Base-by-base conservation (phyloP, 2,797 vertebrate genomes). In the Pseudochromis fuscus region DNA sequence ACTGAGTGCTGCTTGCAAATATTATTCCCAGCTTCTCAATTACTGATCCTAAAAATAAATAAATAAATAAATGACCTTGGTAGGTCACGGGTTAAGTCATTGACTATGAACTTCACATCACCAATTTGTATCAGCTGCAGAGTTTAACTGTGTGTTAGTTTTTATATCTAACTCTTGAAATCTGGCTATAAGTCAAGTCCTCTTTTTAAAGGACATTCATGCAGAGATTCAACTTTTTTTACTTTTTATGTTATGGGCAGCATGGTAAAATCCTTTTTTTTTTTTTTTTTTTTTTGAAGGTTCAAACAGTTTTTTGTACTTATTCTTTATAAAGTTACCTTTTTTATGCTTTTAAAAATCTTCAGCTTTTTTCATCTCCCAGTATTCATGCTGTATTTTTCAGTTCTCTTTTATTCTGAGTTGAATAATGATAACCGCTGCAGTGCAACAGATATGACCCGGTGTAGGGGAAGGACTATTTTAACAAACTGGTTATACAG, bases 401-500 rank as follows among this genome's bases (percentile, higher is more conserved):
- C n/a, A n/a, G n/a, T n/a, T n/a, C 33, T 12, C 23, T 37, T 25
- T 42, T 15, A 57, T 46, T 61, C 15, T 52, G 4, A 40, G 10
- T 44, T n/a, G 18, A 59, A 13, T 40, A 46, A 48, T 45, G 16
- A 68, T 62, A 61, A 28, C 21, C 44, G 35, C 15, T 48, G 31
- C 44, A 48, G 8, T 52, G 48, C 5, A 30, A 27, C 19, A 23
- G 2, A 45, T 44, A 60, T 13, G 19, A 18, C 33, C 28, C 28
- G 35, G 6, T 21, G 33, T 15, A 48, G 16, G 3, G 3, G 11
- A 58, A 50, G 31, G n/a, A 28, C 16, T 45, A 25, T 55, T 68
- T 60, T 50, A 31, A 57, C 28, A 9, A 62, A 69, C 37, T 33
- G 31, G 31, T 44, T 61, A 49, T 3, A 51, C 19, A n/a, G 21